Evolutionary conservation across 2,113 vertebrate species (phyloP).

Genomic region (Desmodus rotundus): DNA sequence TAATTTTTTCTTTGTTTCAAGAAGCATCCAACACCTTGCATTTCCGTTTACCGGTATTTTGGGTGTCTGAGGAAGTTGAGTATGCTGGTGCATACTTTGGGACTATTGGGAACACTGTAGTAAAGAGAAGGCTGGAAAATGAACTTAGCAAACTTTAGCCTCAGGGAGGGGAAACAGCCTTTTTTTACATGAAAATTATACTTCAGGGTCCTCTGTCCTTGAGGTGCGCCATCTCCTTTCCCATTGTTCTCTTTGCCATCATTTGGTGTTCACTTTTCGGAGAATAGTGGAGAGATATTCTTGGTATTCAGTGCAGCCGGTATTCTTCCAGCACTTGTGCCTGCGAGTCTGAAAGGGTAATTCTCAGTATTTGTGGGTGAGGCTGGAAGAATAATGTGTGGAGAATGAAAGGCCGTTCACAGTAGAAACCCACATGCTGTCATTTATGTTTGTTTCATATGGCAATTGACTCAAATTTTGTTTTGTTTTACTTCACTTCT

Average conservation of each 20-base stretch:
- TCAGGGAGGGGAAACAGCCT: not conserved
- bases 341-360: not conserved
- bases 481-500: not conserved
- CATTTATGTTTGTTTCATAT: not conserved
- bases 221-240: not conserved
- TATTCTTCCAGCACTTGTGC: not conserved
- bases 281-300: not conserved
- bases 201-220: not conserved
- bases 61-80: not conserved
- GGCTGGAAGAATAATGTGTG: not conserved
- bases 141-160: not conserved
- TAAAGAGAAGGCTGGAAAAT: not conserved
- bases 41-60: not conserved
- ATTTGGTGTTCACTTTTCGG: not conserved
- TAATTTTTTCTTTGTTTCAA: not conserved
- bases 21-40: not conserved
- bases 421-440: fast-evolving
- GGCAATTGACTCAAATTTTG: not conserved
- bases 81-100: not conserved
- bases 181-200: conserved; percentile 11
- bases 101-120: not conserved
- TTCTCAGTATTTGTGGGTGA: not conserved
- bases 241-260: not conserved
- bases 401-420: not conserved
- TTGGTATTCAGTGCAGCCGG: not conserved